A percentile compares a stretch with the other conserved stretches of the same genome.
These are phyloP conservation scores for Tapirus indicus DNA, from an alignment of 2,797 vertebrate genomes.

Conservation along the genomic window DNA sequence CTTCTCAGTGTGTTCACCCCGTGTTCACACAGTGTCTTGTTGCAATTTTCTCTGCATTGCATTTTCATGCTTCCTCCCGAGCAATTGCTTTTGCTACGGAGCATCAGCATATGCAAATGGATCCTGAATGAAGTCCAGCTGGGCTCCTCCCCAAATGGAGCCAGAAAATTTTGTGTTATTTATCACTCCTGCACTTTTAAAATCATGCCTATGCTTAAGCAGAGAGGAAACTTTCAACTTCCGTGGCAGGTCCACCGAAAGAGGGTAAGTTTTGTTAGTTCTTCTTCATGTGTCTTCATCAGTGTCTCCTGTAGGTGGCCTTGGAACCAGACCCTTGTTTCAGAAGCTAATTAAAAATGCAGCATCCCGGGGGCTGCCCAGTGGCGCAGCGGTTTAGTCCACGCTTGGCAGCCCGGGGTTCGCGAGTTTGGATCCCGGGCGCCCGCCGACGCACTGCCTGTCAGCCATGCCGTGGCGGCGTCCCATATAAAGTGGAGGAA, in stretches of 20 bases:
- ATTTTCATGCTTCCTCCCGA: not conserved
- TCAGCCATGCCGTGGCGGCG: no score
- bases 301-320: not conserved
- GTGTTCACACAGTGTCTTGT: constrained; percentile 79
- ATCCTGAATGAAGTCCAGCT: constrained; percentile 81
- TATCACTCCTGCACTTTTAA: constrained; percentile 72
- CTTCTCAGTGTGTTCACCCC: constrained; percentile 82
- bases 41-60: not conserved
- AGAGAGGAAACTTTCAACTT: constrained; percentile 71
- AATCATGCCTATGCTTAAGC: constrained; percentile 75
- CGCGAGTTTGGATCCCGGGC: no score
- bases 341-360: not conserved
- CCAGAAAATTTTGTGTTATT: constrained; percentile 81
- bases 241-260: constrained; percentile 62
- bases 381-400: no score
- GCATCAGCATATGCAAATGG: constrained; percentile 83
- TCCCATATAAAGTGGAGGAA: no score
- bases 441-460: no score
- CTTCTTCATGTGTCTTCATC: not conserved
- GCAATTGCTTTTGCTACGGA: constrained; percentile 76
- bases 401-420: no score
- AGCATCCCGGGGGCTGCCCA: not conserved
- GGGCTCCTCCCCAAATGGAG: constrained; percentile 71
- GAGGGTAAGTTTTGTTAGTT: constrained; percentile 72
- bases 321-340: not conserved